Evolutionary conservation across 2,888 invertebrate species (phyloP).

Genomic region (Catocala nupta): DNA sequence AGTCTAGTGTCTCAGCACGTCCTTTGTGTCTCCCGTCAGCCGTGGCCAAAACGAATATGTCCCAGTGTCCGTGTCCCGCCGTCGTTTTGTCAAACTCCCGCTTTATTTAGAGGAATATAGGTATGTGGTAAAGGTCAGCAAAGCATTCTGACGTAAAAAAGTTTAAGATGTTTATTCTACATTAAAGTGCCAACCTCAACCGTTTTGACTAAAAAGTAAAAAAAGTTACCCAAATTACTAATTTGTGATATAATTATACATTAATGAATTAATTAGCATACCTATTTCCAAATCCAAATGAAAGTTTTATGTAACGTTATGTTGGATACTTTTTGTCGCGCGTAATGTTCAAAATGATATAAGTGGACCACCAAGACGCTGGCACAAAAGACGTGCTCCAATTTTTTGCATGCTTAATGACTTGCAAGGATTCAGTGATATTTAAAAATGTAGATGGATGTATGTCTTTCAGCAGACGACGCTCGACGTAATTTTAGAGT

Average conservation of each 20-base stretch:
- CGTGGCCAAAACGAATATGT: conserved; percentile 34
- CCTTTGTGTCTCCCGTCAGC: conserved; percentile 44
- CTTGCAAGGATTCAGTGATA: conserved; percentile 39
- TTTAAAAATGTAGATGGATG: conserved; percentile 12
- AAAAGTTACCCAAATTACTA: not conserved
- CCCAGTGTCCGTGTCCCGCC: conserved; percentile 29
- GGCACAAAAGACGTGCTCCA: conserved; percentile 40
- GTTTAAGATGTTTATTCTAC: no score
- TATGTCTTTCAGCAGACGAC: conserved; percentile 8
- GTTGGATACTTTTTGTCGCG: no score
- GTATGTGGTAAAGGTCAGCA: no score
- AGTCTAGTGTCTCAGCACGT: conserved; percentile 52
- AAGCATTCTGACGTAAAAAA: no score
- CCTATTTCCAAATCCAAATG: no score
- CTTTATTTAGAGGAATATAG: conserved; percentile 14
- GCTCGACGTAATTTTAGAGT: no score
- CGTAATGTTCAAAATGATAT: conserved; percentile 14
- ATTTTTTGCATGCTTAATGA: conserved; percentile 46
- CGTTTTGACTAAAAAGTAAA: not conserved
- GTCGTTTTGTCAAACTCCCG: conserved; percentile 36
- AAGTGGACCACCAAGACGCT: conserved; percentile 41
- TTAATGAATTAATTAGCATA: no score
- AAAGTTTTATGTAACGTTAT: no score
- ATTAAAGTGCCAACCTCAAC: conserved; percentile 23
- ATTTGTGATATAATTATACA: no score